Conservation (phyloP, 2,113 vertebrate genomes). For the Paradoxurus hermaphroditus region DNA sequence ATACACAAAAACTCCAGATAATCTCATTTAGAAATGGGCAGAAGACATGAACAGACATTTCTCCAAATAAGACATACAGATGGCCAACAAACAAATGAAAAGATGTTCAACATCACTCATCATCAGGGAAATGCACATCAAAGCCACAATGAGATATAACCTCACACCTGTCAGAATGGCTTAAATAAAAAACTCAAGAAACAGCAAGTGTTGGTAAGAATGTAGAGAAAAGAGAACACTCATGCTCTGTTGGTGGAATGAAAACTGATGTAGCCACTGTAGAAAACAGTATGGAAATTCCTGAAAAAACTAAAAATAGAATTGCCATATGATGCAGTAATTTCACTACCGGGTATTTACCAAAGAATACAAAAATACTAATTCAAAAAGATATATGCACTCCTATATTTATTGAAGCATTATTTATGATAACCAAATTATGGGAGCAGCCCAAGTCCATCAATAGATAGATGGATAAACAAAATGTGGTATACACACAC, state of each 20-base stretch:
- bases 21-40: not conserved
- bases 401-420: not conserved
- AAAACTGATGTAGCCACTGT: not conserved
- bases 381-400: not conserved
- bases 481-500: not conserved
- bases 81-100: not conserved
- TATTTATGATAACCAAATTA: not conserved
- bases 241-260: not conserved
- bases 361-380: not conserved
- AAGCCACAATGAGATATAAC: not conserved
- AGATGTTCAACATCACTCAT: not conserved
- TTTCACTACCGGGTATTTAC: not conserved
- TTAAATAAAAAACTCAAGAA: not conserved
- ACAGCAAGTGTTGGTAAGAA: not conserved
- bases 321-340: not conserved
- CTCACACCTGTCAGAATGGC: not conserved
- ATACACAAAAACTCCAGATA: not conserved
- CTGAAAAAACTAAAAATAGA: not conserved
- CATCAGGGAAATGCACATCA: not conserved
- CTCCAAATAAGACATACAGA: not conserved
- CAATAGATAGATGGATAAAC: not conserved
- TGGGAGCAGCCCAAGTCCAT: not conserved
- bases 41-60: not conserved
- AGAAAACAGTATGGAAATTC: not conserved
- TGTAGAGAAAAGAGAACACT: not conserved